Evolutionary conservation across 2,888 invertebrate genomes (phyloP), one percentile per base, ranked within the genome.

Genomic region (Amphipoea oculea): DNA sequence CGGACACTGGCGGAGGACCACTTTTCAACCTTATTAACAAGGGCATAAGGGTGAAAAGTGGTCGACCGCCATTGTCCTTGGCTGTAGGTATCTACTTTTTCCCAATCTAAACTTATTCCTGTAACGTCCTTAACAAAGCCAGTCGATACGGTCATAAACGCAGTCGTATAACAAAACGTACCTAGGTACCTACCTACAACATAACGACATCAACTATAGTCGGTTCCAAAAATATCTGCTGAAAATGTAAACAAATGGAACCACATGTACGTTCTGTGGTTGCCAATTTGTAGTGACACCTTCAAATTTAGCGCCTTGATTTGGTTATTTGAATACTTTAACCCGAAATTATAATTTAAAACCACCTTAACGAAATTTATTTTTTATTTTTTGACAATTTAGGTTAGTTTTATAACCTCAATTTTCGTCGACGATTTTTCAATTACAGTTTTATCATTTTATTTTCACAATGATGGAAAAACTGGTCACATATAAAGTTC

Each of bases 141-240:
- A 69, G 54, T 69, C 70, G 60, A 84, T 79, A 73, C 66, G 75
- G 71, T 40, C 51, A 73, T 86, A 81, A 81, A 81, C 29, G 40
- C 17, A 29, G 67, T 78, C 77, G 81, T 84, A 80, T 74, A 78
- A 81, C 62, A 66, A 73, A 17, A 29, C 14, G 6, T 62, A 29
- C 29, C 29, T 29, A 29, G 6, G 6, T 62, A 29, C 29, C 29
- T 29, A 62, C 6, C 12, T 36, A 63, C 17, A 36, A 63, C 20
- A 36, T 17, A 36, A 20, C 63, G 17, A 5, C 36, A 20, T 17
- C 63, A 17, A 63, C 36, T 63, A 36, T 9, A 14, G 62, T 45
- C 11, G 45, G 5, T 45, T 20, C 3, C 29, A 45, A 68, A 68
- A 68, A 1, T 45, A 20, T 45, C n/a, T 29, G 11, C 11, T 20